These are phyloP conservation scores for Arrhamphus sclerolepis DNA, from an alignment of 2,797 vertebrate genomes.

Conservation along the genomic window DNA sequence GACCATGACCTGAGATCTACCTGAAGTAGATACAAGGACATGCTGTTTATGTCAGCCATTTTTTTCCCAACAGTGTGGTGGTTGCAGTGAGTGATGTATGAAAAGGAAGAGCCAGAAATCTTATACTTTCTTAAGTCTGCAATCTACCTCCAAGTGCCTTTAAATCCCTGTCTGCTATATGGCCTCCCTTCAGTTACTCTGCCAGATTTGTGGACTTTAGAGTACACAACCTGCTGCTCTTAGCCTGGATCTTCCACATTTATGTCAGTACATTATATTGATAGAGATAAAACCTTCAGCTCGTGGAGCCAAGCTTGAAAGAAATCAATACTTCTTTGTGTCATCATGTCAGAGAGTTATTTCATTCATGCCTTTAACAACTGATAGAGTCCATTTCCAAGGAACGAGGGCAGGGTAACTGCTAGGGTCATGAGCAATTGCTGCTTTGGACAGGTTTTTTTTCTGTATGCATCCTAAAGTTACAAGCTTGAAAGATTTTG, in stretches of 20 bases:
- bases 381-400: conserved; percentile 13
- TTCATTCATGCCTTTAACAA: conserved; percentile 27
- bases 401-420: conserved; percentile 13
- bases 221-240: conserved; percentile 43
- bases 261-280: conserved; percentile 38
- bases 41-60: conserved; percentile 43
- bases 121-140: conserved; percentile 54
- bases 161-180: conserved; percentile 55
- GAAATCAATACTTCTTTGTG: conserved; percentile 55
- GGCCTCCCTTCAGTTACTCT: conserved; percentile 60
- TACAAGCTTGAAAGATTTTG: conserved; percentile 6
- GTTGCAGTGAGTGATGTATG: conserved; percentile 55
- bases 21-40: conserved; percentile 20
- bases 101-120: conserved; percentile 63
- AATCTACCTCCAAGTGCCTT: conserved; percentile 50
- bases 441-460: conserved; percentile 13
- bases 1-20: conserved; percentile 10
- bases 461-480: conserved; percentile 18
- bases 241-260: conserved; percentile 29
- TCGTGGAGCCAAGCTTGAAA: conserved; percentile 54
- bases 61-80: conserved; percentile 32
- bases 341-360: conserved; percentile 28
- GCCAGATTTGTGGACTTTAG: conserved; percentile 64
- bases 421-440: conserved; percentile 6
- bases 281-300: conserved; percentile 32